A percentile compares a stretch with the other conserved stretches of the same genome.
Evolutionary conservation across 2,888 invertebrate genomes (phyloP).

Genomic region (Ophion ventricosus): DNA sequence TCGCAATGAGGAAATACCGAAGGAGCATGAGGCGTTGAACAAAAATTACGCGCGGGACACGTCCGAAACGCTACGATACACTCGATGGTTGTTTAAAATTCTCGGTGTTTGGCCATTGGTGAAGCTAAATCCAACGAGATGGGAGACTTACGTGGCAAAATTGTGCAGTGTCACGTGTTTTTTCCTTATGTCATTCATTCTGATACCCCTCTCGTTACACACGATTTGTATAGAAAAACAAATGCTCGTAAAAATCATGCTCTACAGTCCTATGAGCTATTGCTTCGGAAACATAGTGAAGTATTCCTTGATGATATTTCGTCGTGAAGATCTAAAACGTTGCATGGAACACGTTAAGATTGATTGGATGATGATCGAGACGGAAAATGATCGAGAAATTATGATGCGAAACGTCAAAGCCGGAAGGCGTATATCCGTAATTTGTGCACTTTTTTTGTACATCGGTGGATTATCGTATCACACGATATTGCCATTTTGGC

Average conservation of each 20-base stretch:
- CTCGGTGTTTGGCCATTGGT: conserved; percentile 65
- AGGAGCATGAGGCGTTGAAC: neutral
- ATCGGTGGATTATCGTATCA: conserved; percentile 70
- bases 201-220: conserved; percentile 51
- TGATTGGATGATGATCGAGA: conserved; percentile 66
- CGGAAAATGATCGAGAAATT: conserved; percentile 58
- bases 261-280: conserved; percentile 58
- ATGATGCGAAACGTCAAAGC: conserved; percentile 67
- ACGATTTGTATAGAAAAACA: conserved; percentile 50
- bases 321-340: conserved; percentile 47
- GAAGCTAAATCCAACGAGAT: conserved; percentile 28
- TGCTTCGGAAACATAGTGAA: conserved; percentile 61
- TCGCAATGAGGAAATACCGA: neutral
- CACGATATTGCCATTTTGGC: conserved; percentile 68
- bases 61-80: conserved; percentile 51
- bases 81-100: conserved; percentile 45
- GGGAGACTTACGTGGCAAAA: conserved; percentile 32
- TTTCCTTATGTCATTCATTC: conserved; percentile 40
- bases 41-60: conserved; percentile 42
- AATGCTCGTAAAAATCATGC: conserved; percentile 52
- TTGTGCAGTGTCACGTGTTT: conserved; percentile 45
- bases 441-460: conserved; percentile 71
- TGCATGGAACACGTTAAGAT: conserved; percentile 65
- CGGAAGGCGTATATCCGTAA: conserved; percentile 63
- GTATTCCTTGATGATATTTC: conserved; percentile 57